A percentile compares a stretch with the other conserved stretches of the same genome.
Evolutionary conservation across 2,888 invertebrate genomes (phyloP).

Genomic region (Caprella mutica): DNA sequence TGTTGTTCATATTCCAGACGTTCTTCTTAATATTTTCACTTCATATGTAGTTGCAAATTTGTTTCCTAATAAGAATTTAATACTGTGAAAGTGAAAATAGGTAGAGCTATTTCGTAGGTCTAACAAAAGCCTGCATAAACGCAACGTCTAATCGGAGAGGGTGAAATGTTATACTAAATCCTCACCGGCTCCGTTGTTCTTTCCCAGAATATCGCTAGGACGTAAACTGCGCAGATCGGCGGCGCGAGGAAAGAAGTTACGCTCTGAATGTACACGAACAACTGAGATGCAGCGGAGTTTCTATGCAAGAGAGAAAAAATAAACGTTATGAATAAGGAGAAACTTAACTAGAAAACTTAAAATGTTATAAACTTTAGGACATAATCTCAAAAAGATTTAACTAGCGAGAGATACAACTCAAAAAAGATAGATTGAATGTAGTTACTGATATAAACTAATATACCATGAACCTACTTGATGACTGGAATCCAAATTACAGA

Average conservation of each 20-base stretch:
- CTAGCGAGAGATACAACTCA: no score
- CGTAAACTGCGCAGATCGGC: constrained; percentile 47
- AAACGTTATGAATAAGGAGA: no score
- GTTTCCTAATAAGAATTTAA: no score
- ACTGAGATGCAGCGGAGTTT: constrained; percentile 37
- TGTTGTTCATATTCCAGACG: neutral
- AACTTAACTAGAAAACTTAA: no score
- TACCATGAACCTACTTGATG: constrained; percentile 35
- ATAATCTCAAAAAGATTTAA: no score
- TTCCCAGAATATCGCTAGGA: constrained; percentile 44
- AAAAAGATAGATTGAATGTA: neutral
- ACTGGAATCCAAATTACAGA: constrained; percentile 45
- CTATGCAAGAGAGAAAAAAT: no score
- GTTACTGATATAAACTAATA: neutral
- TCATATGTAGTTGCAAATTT: neutral
- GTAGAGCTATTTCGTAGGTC: no score
- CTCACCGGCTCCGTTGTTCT: constrained; percentile 45
- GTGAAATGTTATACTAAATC: no score
- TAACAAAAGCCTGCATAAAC: constrained; percentile 50
- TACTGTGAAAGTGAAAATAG: no score
- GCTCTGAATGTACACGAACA: constrained; percentile 48
- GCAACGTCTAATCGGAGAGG: no score
- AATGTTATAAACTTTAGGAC: no score
- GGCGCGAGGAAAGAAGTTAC: constrained; percentile 47
- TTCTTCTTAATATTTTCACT: no score